Base-by-base conservation (phyloP, 2,797 vertebrate genomes). In the Diplodus sargus region DNA sequence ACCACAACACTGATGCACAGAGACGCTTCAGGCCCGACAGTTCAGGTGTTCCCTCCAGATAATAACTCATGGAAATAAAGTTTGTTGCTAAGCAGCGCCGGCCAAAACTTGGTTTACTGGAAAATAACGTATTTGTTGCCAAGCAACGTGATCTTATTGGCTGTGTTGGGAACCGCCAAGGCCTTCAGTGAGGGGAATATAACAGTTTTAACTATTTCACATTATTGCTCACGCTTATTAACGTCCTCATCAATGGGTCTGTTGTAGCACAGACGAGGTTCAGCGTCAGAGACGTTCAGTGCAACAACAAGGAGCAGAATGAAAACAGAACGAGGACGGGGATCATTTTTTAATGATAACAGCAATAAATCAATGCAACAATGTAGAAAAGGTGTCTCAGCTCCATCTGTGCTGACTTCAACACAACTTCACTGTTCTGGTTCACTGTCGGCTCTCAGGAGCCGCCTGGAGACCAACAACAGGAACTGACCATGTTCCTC, bases 121-220 rank as follows among this genome's bases (percentile, higher is more conserved):
- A 62, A 73, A 82, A 82, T 58, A 62, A 70, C 22, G 25, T 53
- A 67, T 85, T 82, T 74, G 80, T 85, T 85, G 76, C 80, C 70
- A 69, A 10, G 80, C 84, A 84, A 81, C 81, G 25, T 81, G 20
- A 53, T 76, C 67, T 61, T 2, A 71, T 74, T 61, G 49, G 42
- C 52, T 53, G 45, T 58, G 49, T 1, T 34, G 53, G 11, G 12
- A 61, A 7, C 51, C 12, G 8, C 11, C 22, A 51, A 52, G 58
- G 39, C n/a, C 15, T 15, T 11, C 60, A 54, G 47, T 53, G 28
- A n/a, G 9, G 0, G 12, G 53, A 43, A 5, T 56, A 62, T 57
- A 58, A 48, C 45, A 16, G 17, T 28, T 8, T 25, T 1, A 39
- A 64, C 14, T 18, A 56, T 42, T 56, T 71, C 3, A 30, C 1